Evolutionary conservation across 1,140 invertebrate genomes (phyloP), one percentile per base, ranked within the genome.

Genomic region (Battus philenor): DNA sequence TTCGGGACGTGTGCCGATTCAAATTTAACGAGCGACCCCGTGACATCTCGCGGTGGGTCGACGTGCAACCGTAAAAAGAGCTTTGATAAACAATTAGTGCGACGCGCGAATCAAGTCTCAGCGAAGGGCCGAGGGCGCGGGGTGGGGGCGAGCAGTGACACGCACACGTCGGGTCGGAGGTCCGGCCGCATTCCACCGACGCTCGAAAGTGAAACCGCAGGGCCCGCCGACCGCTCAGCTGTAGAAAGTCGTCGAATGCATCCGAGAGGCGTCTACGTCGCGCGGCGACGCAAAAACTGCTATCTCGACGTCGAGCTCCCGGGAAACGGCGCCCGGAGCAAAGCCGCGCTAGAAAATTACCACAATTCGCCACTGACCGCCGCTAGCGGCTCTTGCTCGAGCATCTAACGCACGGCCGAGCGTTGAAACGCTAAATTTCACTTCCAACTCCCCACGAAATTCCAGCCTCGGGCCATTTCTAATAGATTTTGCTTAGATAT

Each of bases 161-260:
- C 53, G 39, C 60, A 53, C 56, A 54, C 63, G 55, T n/a, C 73
- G 67, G 73, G 75, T 82, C 78, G 78, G 62, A 81, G 77, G 77
- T 77, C 65, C 67, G 72, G 59, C 68, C 77, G 69, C 76, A 78
- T 80, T 80, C 75, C 71, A 50, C 44, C 66, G 68, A 62, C 54
- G 68, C 72, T 70, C 59, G 76, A 79, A 80, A 83, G 79, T 83
- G 79, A 80, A 83, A 83, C 76, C 74, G 70, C 71, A 55, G 39
- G 55, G 62, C 45, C 51, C 59, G 54, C 57, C 54, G 59, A 52
- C 64, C 62, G 63, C 61, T 68, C 71, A 74, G 68, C 75, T 69
- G 68, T 83, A 83, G 79, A 83, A 83, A 83, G 79, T 78, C 72
- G 71, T 69, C 65, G 72, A 77, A 76, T 77, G 77, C 76, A 82